phyloP scores from a whole-genome alignment of 2,113 vertebrate genomes.

The Piprites chloris region DNA sequence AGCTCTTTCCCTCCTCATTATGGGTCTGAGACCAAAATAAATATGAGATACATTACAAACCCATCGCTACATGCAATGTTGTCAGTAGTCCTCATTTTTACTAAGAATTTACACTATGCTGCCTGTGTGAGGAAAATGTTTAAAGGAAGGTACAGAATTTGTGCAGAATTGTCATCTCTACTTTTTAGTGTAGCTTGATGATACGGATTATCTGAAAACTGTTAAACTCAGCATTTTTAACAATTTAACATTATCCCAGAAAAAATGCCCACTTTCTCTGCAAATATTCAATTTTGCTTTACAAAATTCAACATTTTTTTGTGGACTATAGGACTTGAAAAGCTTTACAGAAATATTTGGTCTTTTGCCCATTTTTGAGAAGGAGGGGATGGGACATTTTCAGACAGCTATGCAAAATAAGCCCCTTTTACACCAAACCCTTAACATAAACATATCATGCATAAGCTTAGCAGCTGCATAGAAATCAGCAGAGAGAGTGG shows the following conservation, averaged over 20 bases:
- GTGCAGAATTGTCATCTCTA: not conserved
- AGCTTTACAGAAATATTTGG: conserved; percentile 47
- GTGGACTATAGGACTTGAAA: not conserved
- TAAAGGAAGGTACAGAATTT: not conserved
- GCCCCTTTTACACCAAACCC: not conserved
- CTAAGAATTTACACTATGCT: not conserved
- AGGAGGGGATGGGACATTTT: not conserved
- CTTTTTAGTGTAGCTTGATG: not conserved
- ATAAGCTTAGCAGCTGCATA: conserved; percentile 20
- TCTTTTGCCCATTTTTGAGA: conserved; percentile 21
- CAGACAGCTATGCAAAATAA: conserved; percentile 40
- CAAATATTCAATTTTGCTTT: not conserved
- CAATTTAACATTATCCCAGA: not conserved
- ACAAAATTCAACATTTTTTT: not conserved
- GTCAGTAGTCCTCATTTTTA: not conserved
- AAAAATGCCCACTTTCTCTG: not conserved
- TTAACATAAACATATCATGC: conserved; percentile 33
- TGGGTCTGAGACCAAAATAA: conserved; percentile 12
- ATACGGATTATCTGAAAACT: not conserved
- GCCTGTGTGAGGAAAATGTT: not conserved
- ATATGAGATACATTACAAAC: not conserved
- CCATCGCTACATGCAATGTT: not conserved
- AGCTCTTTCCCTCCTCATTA: not conserved
- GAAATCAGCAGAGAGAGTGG: not conserved
- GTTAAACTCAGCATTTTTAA: not conserved